Evolutionary conservation across 2,113 vertebrate genomes (phyloP), one percentile per base, ranked within the genome.

Genomic region (Falcunculus frontatus): DNA sequence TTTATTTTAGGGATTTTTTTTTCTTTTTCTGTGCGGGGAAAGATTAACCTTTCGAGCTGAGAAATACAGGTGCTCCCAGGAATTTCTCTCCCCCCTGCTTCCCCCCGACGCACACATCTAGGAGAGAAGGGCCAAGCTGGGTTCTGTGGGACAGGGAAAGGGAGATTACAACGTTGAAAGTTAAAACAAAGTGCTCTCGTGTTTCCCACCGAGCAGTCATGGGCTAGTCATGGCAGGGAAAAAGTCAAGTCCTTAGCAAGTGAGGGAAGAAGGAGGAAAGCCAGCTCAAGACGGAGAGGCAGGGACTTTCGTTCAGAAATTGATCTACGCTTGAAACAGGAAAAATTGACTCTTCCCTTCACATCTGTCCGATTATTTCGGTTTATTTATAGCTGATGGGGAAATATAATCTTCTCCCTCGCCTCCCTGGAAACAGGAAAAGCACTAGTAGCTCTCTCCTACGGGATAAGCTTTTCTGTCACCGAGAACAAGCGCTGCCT

Each of bases 31-130:
- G 8, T 33, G 11, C 41, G 53, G 41, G 74, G 84, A 79, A 89
- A 87, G 81, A 75, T 92, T 84, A 96, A 90, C 65, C 72, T 95
- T 87, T 87, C 60, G 27, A 84, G 94, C 73, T 37, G 65, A 94
- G 47, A 89, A 82, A 94, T 91, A 84, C 92, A 96, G 96, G 93
- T 97, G 95, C 81, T 89, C 84, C 33, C 27, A 77, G 87, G 84
- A 89, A 88, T 94, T 86, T 67, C 9, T 39, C 23, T 7, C 10
- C 46, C 32, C 42, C 27, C 26, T 4, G 6, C 7, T 7, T 30
- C 7, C 39, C 26, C 47, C 4, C 7, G 13, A 30, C 29, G 56
- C 50, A n/a, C 41, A n/a, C 30, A 74, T 33, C 55, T 13, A 25
- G 41, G 68, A 42, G 13, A 94, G 64, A 83, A 73, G 30, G 39